Conservation (phyloP, 2,888 invertebrate genomes). For the Norana najaformis region DNA sequence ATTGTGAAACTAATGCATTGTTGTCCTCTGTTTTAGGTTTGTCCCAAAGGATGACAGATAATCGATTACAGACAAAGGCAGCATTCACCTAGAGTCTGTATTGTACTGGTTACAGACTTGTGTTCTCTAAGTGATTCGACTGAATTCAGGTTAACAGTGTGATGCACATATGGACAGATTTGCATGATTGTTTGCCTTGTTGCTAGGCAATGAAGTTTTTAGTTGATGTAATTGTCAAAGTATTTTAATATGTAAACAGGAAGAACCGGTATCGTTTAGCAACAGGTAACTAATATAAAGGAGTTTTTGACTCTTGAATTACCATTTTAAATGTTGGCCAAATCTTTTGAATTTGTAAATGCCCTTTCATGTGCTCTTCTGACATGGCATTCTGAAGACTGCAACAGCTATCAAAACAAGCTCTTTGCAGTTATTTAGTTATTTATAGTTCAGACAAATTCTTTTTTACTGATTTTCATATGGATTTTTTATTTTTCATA, state of each 20-base stretch:
- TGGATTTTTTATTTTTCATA: background rate
- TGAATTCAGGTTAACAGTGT: background rate
- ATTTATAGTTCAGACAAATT: background rate
- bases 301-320: background rate
- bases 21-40: background rate
- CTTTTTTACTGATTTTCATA: background rate
- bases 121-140: background rate
- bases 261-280: background rate
- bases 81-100: background rate
- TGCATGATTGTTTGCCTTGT: background rate
- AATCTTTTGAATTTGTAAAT: constrained; percentile 9
- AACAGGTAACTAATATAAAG: background rate
- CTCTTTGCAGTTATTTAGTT: constrained; percentile 13
- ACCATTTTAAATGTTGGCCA: background rate
- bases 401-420: background rate
- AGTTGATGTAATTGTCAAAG: background rate
- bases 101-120: background rate
- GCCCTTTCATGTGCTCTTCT: background rate
- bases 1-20: background rate
- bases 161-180: background rate
- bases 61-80: constrained; percentile 13
- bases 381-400: background rate
- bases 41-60: background rate
- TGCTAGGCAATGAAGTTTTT: no score
- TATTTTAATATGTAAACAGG: background rate